Evolutionary conservation across 2,113 vertebrate species (phyloP), one percentile per base, ranked within the genome.

Genomic region (Vireo altiloquus): DNA sequence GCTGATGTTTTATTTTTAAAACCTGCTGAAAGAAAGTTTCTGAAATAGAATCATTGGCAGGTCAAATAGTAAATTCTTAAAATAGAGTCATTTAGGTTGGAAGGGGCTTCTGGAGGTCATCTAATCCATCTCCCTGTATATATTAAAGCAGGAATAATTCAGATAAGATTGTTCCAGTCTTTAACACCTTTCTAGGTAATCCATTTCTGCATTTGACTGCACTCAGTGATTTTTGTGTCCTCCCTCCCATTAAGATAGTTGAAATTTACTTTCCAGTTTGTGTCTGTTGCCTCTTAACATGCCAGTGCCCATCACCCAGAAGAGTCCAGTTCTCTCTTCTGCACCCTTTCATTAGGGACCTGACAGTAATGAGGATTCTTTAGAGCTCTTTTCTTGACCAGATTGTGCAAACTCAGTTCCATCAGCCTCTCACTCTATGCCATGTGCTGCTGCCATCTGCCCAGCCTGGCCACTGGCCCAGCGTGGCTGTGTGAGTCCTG

Each of bases 401-500:
- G 50, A 20, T 52, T 71, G 57, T 2, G 10, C 72, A 35, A 30
- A 20, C 33, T 6, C 37, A 6, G n/a, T 63, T 39, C 49, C 5
- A 0, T 7, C 15, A 59, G 13, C 63, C 31, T 3, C 19, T 66
- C 39, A 1, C 0, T 46, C 57, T 5, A 16, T 16, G 0, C 49
- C 81, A 1, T 2, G 23, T 54, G 25, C 59, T 64, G 2, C 52
- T 35, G 33, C 80, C 37, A 17, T 22, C 75, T 86, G 65, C 6
- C 25, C 79, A 60, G 46, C 54, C 7, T 8, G 10, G 63, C 68
- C n/a, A 7, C 37, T 25, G 52, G 28, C 35, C 23, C 56, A 13
- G 31, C 9, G 50, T 64, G 76, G 21, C 22, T 4, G 2, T 8
- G 33, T 16, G 57, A 71, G 47, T 3, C 12, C 54, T 40, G 44